A percentile compares a stretch with the other conserved stretches of the same genome.
These are phyloP conservation scores for Andrena chrysosceles DNA, from an alignment of 2,888 invertebrate genomes.

Conservation along the genomic window DNA sequence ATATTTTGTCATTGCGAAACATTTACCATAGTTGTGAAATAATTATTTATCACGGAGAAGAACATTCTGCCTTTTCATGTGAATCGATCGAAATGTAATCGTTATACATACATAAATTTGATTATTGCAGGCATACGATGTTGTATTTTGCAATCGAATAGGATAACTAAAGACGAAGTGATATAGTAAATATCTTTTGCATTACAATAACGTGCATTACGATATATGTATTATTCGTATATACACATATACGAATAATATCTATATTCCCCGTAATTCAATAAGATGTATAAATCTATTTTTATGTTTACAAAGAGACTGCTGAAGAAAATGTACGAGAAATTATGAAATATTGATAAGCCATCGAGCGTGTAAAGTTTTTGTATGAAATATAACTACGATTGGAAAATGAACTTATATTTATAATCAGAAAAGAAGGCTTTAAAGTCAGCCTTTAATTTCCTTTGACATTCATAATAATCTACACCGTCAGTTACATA, in stretches of 20 bases:
- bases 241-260: slow-evolving; percentile 22
- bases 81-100: slow-evolving; percentile 57
- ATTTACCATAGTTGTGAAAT: slow-evolving; percentile 46
- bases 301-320: slow-evolving; percentile 79
- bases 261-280: slow-evolving; percentile 72
- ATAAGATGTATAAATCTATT: slow-evolving; percentile 78
- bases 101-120: slow-evolving; percentile 53
- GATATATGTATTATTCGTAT: slow-evolving; percentile 2
- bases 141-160: slow-evolving; percentile 75
- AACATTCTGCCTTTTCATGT: slow-evolving; percentile 55
- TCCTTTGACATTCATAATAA: slow-evolving; percentile 13
- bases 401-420: slow-evolving; percentile 47
- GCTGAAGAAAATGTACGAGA: slow-evolving; percentile 60
- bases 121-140: slow-evolving; percentile 38
- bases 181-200: slow-evolving; percentile 69
- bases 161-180: slow-evolving; percentile 70
- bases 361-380: slow-evolving; percentile 67
- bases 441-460: slow-evolving; percentile 40
- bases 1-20: slow-evolving; percentile 54
- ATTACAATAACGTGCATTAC: slow-evolving; percentile 42
- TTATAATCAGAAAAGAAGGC: slow-evolving; percentile 37
- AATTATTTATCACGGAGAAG: slow-evolving; percentile 45
- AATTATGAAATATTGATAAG: slow-evolving; percentile 53
- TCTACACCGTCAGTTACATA: slow-evolving; percentile 24
- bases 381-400: slow-evolving; percentile 51